Evolutionary conservation across 2,797 vertebrate species (phyloP).

Genomic region (Sphaeramia orbicularis): DNA sequence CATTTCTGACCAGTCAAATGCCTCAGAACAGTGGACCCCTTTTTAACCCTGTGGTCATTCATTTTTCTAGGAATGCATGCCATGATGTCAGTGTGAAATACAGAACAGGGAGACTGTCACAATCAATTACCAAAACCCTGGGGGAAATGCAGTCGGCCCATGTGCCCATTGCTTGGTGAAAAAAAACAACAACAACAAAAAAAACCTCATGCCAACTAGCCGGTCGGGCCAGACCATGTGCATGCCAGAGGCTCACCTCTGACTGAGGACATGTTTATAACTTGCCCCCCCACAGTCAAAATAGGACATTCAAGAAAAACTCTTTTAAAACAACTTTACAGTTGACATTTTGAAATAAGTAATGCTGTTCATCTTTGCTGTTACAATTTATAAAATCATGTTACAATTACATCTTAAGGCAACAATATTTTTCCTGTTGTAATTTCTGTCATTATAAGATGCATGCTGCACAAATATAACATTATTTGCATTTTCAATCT

Average conservation of each 20-base stretch:
- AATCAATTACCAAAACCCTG: conserved; percentile 74
- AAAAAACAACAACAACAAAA: not conserved
- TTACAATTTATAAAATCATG: not conserved
- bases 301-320: too few relatives aligned
- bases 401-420: not conserved
- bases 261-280: conserved; percentile 20
- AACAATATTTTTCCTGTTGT: not conserved
- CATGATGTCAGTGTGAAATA: conserved; percentile 75
- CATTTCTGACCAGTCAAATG: conserved; percentile 56
- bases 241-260: conserved; percentile 20
- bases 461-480: not conserved
- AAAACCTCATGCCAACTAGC: conserved; percentile 33
- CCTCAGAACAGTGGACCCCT: conserved; percentile 66
- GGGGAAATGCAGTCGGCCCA: conserved; percentile 57
- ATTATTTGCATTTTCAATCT: conserved; percentile 9
- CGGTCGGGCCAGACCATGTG: conserved; percentile 21
- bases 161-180: conserved; percentile 57
- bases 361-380: not conserved
- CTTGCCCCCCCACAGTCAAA: not conserved
- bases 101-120: conserved; percentile 71
- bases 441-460: not conserved
- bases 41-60: conserved; percentile 60
- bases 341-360: not conserved
- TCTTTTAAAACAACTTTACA: conserved; percentile 10
- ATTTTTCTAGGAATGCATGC: conserved; percentile 70